Percentiles rank a stretch among this genome's conserved stretches.
phyloP scores from a whole-genome alignment of 2,113 vertebrate species.

The Leucosticte australis region DNA sequence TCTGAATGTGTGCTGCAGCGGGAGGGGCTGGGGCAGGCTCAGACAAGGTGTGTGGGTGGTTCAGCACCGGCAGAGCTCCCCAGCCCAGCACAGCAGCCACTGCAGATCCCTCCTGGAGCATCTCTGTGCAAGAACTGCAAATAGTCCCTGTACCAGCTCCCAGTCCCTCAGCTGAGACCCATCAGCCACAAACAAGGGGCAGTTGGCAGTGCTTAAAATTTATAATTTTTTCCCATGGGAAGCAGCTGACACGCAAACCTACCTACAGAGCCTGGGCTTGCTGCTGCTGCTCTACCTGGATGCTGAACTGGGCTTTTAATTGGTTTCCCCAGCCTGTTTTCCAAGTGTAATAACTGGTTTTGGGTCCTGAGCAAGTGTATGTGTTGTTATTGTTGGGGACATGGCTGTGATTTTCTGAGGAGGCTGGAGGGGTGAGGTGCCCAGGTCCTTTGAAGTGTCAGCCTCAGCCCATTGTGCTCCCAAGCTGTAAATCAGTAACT shows the following conservation, averaged over 20 bases:
- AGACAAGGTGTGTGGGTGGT: neutral
- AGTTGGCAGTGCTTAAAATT: slow-evolving; percentile 18
- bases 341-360: neutral
- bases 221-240: slow-evolving; percentile 48
- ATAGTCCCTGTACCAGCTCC: neutral
- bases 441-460: slow-evolving; percentile 37
- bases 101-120: neutral
- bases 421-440: slow-evolving; percentile 23
- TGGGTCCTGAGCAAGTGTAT: neutral
- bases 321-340: slow-evolving; percentile 20
- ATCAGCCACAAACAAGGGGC: slow-evolving; percentile 30
- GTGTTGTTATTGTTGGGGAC: slow-evolving; percentile 6
- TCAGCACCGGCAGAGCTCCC: neutral
- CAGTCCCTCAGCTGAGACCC: neutral
- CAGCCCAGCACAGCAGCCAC: neutral
- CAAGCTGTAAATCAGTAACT: slow-evolving; percentile 24
- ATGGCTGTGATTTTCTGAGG: slow-evolving; percentile 3
- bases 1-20: neutral
- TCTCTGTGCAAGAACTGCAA: neutral
- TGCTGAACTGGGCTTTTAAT: slow-evolving; percentile 42
- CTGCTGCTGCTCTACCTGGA: neutral
- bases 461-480: neutral
- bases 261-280: neutral
- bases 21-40: neutral
- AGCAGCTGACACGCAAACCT: neutral